Evolutionary conservation across 64 coral and sea anemone genomes (phyloP), one percentile per base, ranked within the genome.

Genomic region (Stylophora pistillata): DNA sequence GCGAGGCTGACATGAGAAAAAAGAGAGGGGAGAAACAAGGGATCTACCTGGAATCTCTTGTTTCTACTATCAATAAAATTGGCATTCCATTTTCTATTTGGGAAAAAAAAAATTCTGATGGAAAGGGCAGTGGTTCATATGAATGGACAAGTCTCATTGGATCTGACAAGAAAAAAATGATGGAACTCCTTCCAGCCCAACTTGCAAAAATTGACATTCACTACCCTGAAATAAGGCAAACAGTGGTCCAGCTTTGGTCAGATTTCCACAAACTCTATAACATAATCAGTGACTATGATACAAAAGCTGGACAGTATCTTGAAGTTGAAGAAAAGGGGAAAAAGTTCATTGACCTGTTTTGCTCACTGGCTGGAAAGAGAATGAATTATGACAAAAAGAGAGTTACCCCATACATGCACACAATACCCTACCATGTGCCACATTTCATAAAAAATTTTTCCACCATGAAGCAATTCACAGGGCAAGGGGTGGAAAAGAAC

Each of bases 401-500:
- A 55, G 53, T 91, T 9, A 91, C 89, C 71, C 78, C 65, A 33
- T 91, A 91, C 29, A 84, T 91, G 77, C 89, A 91, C 62, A 74
- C 83, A 18, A 63, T 91, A 33, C 29, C 79, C 58, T 62, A 77
- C 18, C 89, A 91, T 60, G 27, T 85, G 30, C 89, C 89, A 2
- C 41, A 16, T 52, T 91, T 91, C 74, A 15, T 84, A 34, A 6
- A 84, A 74, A 18, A 72, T 18, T 71, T 85, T 52, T 61, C 54
- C 32, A 28, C 78, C 25, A 70, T 91, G 20, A 91, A 85, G 62
- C 57, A 85, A 16, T 91, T 91, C 53, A 90, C 89, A 57, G 89
- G 89, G 72, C 89, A 90, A 74, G 89, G 89, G 15, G 89, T 91
- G n/a, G 80, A 85, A 66, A 91, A 85, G 31, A 91, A 91, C 56